Evolutionary conservation across 2,888 invertebrate species (phyloP).

Genomic region (Cryptophagus acutangulus): DNA sequence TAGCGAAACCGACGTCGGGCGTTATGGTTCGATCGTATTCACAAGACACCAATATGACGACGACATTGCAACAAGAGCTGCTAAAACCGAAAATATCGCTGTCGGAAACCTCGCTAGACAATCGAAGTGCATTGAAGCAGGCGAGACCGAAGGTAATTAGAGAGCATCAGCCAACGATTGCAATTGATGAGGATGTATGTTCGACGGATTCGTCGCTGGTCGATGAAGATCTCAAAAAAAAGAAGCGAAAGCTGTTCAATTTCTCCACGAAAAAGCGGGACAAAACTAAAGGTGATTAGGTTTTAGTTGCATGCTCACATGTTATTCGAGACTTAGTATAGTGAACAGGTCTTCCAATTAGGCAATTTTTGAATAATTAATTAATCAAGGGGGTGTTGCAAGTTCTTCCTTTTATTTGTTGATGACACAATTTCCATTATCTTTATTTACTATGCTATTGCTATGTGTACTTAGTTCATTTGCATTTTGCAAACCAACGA

Average conservation of each 20-base stretch:
- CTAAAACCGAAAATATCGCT: constrained; percentile 48
- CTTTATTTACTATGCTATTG: too few species aligned
- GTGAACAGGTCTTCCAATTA: too few species aligned
- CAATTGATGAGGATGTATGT: constrained; percentile 60
- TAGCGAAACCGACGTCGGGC: constrained; percentile 26
- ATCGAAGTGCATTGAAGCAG: constrained; percentile 24
- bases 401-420: too few species aligned
- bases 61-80: constrained; percentile 25
- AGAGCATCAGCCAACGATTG: constrained; percentile 36
- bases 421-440: too few species aligned
- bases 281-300: constrained; percentile 27
- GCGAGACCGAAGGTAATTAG: constrained; percentile 35
- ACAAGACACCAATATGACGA: constrained; percentile 49
- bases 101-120: constrained; percentile 49
- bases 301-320: too few species aligned
- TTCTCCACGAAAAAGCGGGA: constrained; percentile 55
- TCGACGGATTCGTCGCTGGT: constrained; percentile 68
- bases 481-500: too few species aligned
- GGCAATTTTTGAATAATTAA: too few species aligned
- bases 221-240: constrained; percentile 59
- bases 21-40: constrained; percentile 51
- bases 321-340: too few species aligned
- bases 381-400: too few species aligned
- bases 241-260: constrained; percentile 60
- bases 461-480: too few species aligned